Evolutionary conservation across 2,888 invertebrate genomes (phyloP).

Genomic region (Odiellus spinosus): DNA sequence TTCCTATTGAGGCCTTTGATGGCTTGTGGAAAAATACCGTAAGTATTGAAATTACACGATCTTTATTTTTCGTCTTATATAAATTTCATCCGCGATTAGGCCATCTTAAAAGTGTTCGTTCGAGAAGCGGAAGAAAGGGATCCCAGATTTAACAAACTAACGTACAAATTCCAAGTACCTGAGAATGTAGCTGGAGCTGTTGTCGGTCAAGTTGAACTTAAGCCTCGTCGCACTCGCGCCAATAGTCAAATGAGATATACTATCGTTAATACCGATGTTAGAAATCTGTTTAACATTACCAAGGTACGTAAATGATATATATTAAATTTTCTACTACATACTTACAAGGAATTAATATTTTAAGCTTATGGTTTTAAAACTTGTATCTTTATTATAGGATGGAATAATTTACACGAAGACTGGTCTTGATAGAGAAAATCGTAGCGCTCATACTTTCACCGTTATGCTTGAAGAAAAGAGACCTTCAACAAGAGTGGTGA

Average conservation of each 20-base stretch:
- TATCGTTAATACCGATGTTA: slow-evolving; percentile 21
- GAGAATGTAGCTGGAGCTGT: slow-evolving; percentile 22
- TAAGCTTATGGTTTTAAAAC: too few species aligned
- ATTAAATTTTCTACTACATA: too few species aligned
- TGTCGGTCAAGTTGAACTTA: slow-evolving; percentile 22
- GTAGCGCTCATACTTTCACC: slow-evolving; percentile 22
- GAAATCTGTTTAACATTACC: slow-evolving; percentile 19
- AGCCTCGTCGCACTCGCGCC: slow-evolving; percentile 19
- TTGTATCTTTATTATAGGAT: slow-evolving; percentile 33
- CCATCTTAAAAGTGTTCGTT: slow-evolving; percentile 21
- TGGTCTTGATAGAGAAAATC: slow-evolving; percentile 23
- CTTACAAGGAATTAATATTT: too few species aligned
- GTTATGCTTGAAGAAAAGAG: slow-evolving; percentile 23
- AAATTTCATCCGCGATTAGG: slow-evolving; percentile 10
- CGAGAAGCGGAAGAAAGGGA: slow-evolving; percentile 23
- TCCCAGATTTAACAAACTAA: slow-evolving; percentile 20
- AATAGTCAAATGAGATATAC: slow-evolving; percentile 19
- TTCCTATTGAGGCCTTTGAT: slow-evolving; percentile 22
- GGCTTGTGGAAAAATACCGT: slow-evolving; percentile 22
- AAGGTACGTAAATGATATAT: slow-evolving; percentile 5
- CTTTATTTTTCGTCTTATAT: background rate
- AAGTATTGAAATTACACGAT: slow-evolving; percentile 3
- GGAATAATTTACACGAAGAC: slow-evolving; percentile 37
- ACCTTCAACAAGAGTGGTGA: slow-evolving; percentile 22
- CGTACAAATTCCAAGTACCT: slow-evolving; percentile 21